These are phyloP conservation scores for Magallana angulata DNA, from an alignment of 1,140 invertebrate genomes.

Conservation along the genomic window DNA sequence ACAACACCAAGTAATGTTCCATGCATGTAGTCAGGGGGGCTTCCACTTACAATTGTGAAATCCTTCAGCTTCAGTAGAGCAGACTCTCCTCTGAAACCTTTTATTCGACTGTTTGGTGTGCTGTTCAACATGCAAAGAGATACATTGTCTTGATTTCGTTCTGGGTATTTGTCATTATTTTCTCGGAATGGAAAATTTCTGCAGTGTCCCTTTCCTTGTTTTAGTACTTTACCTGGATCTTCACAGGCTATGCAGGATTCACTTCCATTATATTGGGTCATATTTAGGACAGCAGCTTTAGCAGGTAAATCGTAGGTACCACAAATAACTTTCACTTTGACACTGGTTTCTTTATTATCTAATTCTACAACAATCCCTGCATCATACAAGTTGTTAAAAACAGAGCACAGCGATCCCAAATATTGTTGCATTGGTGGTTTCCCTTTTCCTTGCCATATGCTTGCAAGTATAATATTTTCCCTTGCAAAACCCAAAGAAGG, in stretches of 20 bases:
- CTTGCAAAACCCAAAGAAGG: constrained; percentile 38
- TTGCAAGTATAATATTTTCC: constrained; percentile 49
- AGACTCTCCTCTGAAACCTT: constrained; percentile 41
- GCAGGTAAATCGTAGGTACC: constrained; percentile 11
- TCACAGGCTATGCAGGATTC: constrained; percentile 30
- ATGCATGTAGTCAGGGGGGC: constrained; percentile 45
- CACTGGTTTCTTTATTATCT: neutral
- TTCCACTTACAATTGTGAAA: constrained; percentile 8
- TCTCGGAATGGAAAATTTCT: constrained; percentile 35
- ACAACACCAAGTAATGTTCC: constrained; percentile 31
- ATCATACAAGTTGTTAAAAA: constrained; percentile 22
- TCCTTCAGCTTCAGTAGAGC: neutral
- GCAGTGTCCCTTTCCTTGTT: constrained; percentile 48
- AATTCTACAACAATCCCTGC: neutral
- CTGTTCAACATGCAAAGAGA: constrained; percentile 9
- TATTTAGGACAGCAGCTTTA: constrained; percentile 48
- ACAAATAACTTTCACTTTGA: neutral
- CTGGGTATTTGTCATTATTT: neutral
- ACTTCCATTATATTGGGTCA: constrained; percentile 51
- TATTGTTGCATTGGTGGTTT: constrained; percentile 47
- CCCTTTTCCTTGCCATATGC: constrained; percentile 49
- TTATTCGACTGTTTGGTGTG: neutral
- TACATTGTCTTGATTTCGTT: neutral
- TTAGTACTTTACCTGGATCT: constrained; percentile 35
- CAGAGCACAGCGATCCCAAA: constrained; percentile 37